Percentiles rank a stretch among this genome's conserved stretches.
Evolutionary conservation across 2,888 invertebrate species (phyloP).

Genomic region (Pomacea canaliculata): DNA sequence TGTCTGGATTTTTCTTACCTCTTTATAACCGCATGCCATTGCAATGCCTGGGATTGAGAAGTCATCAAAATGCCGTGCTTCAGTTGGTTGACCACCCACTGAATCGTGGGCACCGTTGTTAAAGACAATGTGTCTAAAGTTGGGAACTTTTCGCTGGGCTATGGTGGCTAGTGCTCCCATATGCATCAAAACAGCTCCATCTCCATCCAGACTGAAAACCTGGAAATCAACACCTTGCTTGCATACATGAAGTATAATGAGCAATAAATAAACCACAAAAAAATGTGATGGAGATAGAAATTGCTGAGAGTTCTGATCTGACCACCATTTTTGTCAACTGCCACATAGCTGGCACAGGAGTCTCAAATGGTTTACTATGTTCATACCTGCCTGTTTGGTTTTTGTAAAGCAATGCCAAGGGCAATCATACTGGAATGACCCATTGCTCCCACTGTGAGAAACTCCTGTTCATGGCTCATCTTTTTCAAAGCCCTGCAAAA

Average conservation of each 20-base stretch:
- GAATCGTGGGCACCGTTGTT: constrained; percentile 72
- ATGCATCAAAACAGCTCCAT: constrained; percentile 71
- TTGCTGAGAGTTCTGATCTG: background rate
- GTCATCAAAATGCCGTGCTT: constrained; percentile 52
- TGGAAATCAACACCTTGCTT: constrained; percentile 26
- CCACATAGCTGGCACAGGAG: too few relatives aligned
- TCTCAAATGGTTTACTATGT: too few relatives aligned
- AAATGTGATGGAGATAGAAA: background rate
- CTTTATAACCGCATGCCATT: constrained; percentile 64
- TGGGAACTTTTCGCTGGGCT: constrained; percentile 64
- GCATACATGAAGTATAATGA: background rate
- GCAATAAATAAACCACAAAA: too few relatives aligned
- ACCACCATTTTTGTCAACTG: too few relatives aligned
- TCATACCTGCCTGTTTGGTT: constrained; percentile 64
- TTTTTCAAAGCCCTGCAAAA: constrained; percentile 54
- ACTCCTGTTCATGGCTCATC: constrained; percentile 70
- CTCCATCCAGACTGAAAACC: constrained; percentile 70
- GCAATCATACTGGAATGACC: constrained; percentile 71
- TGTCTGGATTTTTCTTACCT: constrained; percentile 46
- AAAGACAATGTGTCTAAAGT: constrained; percentile 70
- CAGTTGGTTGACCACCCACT: constrained; percentile 71
- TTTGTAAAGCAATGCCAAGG: constrained; percentile 69
- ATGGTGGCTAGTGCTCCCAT: constrained; percentile 70
- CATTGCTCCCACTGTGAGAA: constrained; percentile 71
- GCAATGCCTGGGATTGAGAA: constrained; percentile 63